These are phyloP conservation scores for Aspidapion aeneum DNA, from an alignment of 2,888 invertebrate genomes.

Conservation along the genomic window DNA sequence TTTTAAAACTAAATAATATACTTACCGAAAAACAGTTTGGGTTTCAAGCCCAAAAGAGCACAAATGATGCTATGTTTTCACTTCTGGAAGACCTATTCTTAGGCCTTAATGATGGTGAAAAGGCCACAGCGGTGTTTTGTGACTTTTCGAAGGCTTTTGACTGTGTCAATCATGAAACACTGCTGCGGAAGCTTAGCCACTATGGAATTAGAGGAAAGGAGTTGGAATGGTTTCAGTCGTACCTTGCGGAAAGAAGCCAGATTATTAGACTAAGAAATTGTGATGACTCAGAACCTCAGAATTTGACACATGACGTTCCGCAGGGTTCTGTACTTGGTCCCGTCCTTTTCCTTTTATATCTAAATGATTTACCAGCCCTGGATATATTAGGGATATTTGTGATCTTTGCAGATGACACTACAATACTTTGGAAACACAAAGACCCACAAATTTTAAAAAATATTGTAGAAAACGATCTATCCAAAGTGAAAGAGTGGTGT, in stretches of 20 bases:
- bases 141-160: not conserved
- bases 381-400: not conserved
- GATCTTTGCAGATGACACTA: not conserved
- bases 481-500: too few relatives aligned
- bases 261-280: not conserved
- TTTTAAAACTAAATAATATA: too few relatives aligned
- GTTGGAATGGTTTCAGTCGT: not conserved
- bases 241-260: not conserved
- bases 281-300: not conserved
- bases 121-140: not conserved
- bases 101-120: not conserved
- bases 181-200: not conserved
- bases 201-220: not conserved
- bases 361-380: not conserved
- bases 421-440: not conserved
- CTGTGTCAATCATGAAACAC: not conserved
- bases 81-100: not conserved
- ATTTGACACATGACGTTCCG: not conserved
- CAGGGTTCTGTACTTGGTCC: not conserved
- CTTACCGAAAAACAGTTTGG: too few relatives aligned
- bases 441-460: too few relatives aligned
- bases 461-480: too few relatives aligned
- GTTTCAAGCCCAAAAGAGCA: too few relatives aligned
- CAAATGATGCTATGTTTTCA: not conserved
- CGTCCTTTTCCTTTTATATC: not conserved